phyloP scores from a whole-genome alignment of 2,113 vertebrate species.

The Spheniscus mendiculus region DNA sequence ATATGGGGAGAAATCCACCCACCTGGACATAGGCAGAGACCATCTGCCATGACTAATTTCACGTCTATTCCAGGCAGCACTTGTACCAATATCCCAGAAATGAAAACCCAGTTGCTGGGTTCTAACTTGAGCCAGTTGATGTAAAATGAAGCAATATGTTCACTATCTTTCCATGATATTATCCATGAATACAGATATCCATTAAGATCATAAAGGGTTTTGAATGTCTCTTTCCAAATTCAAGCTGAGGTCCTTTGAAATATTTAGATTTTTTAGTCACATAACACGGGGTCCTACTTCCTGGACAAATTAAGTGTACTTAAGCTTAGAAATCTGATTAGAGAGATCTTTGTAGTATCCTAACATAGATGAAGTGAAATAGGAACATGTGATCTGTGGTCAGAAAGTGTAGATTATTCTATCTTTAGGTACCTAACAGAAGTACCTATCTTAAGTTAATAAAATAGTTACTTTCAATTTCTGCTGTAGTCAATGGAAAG shows the following conservation, averaged over 20 bases:
- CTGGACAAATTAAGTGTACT: background rate
- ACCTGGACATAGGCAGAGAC: background rate
- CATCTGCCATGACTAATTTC: constrained; percentile 30
- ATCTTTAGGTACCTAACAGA: background rate
- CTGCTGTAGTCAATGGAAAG: background rate
- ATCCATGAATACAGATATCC: background rate
- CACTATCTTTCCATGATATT: background rate
- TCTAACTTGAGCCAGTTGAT: background rate
- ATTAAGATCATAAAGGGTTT: background rate
- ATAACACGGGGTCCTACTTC: background rate
- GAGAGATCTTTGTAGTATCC: background rate
- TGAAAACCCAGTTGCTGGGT: background rate
- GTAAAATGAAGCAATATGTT: background rate
- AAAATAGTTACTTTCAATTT: background rate
- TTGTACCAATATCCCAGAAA: constrained; percentile 7
- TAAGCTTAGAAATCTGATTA: background rate
- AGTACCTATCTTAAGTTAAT: background rate
- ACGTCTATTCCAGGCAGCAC: background rate
- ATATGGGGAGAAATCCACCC: background rate
- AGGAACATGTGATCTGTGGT: background rate
- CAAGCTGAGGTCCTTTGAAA: background rate
- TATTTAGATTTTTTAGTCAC: background rate
- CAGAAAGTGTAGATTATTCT: background rate
- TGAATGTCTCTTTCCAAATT: background rate
- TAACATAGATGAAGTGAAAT: background rate